These are phyloP conservation scores for Tipula helvola DNA, from an alignment of 2,888 invertebrate species.

Conservation along the genomic window DNA sequence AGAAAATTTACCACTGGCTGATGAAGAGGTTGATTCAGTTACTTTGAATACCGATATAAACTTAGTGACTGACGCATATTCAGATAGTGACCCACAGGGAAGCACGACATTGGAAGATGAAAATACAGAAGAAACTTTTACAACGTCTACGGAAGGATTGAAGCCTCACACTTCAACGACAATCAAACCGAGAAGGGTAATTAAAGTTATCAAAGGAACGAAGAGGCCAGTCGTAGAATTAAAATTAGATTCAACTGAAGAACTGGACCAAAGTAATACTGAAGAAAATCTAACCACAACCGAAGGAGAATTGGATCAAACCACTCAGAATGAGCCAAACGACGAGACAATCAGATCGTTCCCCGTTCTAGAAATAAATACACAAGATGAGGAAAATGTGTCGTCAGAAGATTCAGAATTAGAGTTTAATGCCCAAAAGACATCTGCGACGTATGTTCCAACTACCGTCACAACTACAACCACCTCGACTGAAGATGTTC, in stretches of 20 bases:
- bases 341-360: not conserved
- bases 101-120: not conserved
- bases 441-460: not conserved
- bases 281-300: not conserved
- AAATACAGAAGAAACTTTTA: not conserved
- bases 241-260: not conserved
- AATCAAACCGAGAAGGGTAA: not conserved
- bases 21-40: not conserved
- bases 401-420: not conserved
- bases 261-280: not conserved
- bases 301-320: not conserved
- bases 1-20: not conserved
- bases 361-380: not conserved
- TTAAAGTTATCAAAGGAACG: not conserved
- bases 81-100: not conserved
- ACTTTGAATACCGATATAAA: not conserved
- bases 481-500: not conserved
- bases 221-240: not conserved
- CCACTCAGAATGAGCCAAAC: not conserved
- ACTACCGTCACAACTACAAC: not conserved
- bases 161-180: not conserved
- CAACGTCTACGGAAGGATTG: not conserved
- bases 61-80: not conserved
- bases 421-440: not conserved
- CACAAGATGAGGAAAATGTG: not conserved